Conservation (phyloP, 1,140 invertebrate species). For the Probaryconus sp. region DNA sequence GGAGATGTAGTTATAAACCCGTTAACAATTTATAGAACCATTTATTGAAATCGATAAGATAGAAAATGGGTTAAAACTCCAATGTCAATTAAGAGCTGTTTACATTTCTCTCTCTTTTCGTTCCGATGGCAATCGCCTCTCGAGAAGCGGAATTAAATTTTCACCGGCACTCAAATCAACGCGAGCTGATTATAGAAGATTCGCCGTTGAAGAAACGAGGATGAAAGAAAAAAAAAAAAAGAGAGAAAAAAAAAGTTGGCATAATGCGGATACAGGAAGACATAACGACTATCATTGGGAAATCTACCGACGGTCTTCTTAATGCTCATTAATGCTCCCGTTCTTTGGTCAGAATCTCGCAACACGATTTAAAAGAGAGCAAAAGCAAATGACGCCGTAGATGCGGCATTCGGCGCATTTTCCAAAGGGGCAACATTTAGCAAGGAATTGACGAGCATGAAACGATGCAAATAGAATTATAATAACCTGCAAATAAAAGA, state of each 20-base stretch:
- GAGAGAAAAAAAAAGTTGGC: neutral
- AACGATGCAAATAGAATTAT: slow-evolving; percentile 43
- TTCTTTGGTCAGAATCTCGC: slow-evolving; percentile 17
- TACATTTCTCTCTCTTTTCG: neutral
- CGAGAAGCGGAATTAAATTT: slow-evolving; percentile 32
- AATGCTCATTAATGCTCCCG: slow-evolving; percentile 39
- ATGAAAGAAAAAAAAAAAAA: neutral
- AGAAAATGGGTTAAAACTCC: too few species aligned
- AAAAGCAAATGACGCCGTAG: slow-evolving; percentile 23
- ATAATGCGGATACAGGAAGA: slow-evolving; percentile 14
- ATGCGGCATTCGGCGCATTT: slow-evolving; percentile 11
- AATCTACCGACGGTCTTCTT: slow-evolving; percentile 35
- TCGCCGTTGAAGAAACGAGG: slow-evolving; percentile 15
- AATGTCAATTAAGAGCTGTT: slow-evolving; percentile 2
- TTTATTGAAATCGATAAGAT: too few species aligned
- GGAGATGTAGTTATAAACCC: too few species aligned
- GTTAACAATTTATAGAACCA: too few species aligned
- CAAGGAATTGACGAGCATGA: slow-evolving; percentile 14
- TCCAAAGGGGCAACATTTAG: slow-evolving; percentile 11
- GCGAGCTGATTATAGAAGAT: slow-evolving; percentile 44
- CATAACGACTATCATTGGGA: slow-evolving; percentile 25
- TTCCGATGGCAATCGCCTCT: slow-evolving; percentile 1
- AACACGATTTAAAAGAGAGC: slow-evolving; percentile 15
- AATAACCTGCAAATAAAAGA: slow-evolving; percentile 50
- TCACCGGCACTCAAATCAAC: slow-evolving; percentile 31